Conservation (phyloP, 2,888 invertebrate species). For the Parochlus steinenii region DNA sequence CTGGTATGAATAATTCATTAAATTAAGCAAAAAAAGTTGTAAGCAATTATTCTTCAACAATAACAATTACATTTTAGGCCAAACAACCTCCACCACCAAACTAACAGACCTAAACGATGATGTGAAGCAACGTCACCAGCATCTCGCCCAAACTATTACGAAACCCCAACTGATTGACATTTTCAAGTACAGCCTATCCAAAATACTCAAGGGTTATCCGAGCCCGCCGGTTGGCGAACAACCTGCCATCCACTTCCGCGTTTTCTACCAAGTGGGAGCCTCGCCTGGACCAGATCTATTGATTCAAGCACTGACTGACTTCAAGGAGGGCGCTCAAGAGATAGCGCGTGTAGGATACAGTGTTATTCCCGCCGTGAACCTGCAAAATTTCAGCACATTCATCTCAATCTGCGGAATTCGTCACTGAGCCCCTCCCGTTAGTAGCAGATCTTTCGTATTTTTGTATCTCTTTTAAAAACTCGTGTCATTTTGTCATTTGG, state of each 20-base stretch:
- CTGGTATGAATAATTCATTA: constrained; percentile 32
- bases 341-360: constrained; percentile 46
- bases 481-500: no score
- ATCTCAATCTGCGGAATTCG: constrained; percentile 68
- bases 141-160: constrained; percentile 29
- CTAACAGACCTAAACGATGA: constrained; percentile 29
- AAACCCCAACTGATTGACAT: constrained; percentile 36
- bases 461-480: no score
- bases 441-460: no score
- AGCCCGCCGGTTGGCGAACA: constrained; percentile 28
- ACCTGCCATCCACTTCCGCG: constrained; percentile 54
- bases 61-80: constrained; percentile 18
- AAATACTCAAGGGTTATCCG: constrained; percentile 33
- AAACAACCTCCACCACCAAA: constrained; percentile 30
- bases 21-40: background rate
- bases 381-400: constrained; percentile 68
- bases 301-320: constrained; percentile 28
- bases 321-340: constrained; percentile 33
- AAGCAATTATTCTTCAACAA: background rate
- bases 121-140: constrained; percentile 24
- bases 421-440: no score
- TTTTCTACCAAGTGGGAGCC: constrained; percentile 56
- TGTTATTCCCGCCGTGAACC: constrained; percentile 59
- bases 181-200: constrained; percentile 36
- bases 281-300: constrained; percentile 32